Evolutionary conservation across 2,113 vertebrate genomes (phyloP).

Genomic region (Podarcis muralis): DNA sequence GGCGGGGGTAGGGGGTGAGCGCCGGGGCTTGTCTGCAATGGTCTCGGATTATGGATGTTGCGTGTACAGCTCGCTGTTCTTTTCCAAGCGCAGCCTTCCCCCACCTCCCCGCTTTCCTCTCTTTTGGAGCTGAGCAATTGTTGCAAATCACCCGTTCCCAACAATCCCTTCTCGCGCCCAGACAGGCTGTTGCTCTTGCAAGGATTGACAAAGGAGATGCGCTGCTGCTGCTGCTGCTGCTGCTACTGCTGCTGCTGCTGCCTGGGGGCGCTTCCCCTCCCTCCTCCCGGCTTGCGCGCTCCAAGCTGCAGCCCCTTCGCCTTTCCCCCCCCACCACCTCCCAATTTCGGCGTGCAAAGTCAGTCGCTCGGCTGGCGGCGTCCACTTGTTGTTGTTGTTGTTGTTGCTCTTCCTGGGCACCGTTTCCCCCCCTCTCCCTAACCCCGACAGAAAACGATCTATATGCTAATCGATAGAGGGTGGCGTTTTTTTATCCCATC

Average conservation of each 20-base stretch:
- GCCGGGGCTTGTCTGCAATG: background rate
- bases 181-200: constrained; percentile 8
- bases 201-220: constrained; percentile 5
- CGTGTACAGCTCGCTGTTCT: background rate
- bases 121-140: background rate
- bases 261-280: background rate
- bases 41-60: constrained; percentile 7
- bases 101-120: background rate
- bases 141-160: background rate
- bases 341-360: background rate
- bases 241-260: background rate
- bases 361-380: constrained; percentile 65
- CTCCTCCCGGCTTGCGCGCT: background rate
- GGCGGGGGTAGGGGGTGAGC: no score
- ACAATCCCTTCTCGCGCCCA: constrained; percentile 17
- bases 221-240: background rate
- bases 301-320: constrained; percentile 48
- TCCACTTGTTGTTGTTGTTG: constrained; percentile 70
- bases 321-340: constrained; percentile 8
- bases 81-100: background rate
- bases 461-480: background rate
- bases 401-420: background rate
- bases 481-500: no score
- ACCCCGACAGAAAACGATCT: background rate
- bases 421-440: background rate